Base-by-base conservation (phyloP, 2,888 invertebrate species). In the Aphodius granarius region DNA sequence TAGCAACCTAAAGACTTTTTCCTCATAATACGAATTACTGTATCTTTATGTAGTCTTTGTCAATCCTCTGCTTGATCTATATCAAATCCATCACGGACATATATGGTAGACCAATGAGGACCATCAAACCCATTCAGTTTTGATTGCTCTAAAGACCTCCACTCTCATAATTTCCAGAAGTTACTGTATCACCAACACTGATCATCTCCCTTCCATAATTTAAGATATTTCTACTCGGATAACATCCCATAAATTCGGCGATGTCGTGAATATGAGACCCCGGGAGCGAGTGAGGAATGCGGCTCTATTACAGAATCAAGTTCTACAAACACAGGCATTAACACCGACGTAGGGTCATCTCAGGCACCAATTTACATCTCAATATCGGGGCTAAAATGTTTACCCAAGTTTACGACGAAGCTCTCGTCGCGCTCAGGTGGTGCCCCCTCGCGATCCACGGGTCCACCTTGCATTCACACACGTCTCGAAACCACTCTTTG, bases 251-350 rank as follows among this genome's bases (percentile, higher is more conserved):
- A 80, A 80, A 79, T 80, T 80, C 77, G 78, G 73, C 71, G 9
- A 23, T 72, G 76, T 73, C 65, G 76, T 73, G 76, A 74, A 76
- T 76, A 76, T 76, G 76, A 76, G 73, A 76, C 74, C 74, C 73
- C 77, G 75, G 77, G 78, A 79, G 76, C 78, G 77, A 76, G 77
- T 76, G 79, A 77, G 86, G 87, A 87, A 87, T 87, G 87, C 84
- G 84, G 87, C 85, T 86, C 87, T 86, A 87, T 87, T 87, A 87
- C 83, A 83, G 85, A 86, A 86, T 87, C 87, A 86, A 86, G 86
- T 86, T 86, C 86, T 85, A 85, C 86, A 86, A 86, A 86, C 86
- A 86, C 83, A 85, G 83, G 85, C 86, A 86, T 86, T 86, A 86
- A 86, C 86, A 87, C 87, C 82, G 82, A 82, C n/a, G 81, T 20